Conservation (phyloP, 2,888 invertebrate genomes). For the Polymixis flavicincta region DNA sequence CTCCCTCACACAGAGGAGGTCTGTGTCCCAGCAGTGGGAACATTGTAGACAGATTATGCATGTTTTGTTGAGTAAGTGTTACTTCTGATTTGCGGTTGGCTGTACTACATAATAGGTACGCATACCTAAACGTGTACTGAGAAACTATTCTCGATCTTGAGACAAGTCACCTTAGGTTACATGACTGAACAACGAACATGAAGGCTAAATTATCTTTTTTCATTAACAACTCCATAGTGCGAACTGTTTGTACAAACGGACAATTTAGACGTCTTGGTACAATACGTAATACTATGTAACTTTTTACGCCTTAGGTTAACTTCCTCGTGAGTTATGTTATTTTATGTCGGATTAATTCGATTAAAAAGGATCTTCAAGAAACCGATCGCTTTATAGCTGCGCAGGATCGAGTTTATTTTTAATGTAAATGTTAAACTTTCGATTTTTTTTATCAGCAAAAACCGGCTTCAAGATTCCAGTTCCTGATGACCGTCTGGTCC, state of each 20-base stretch:
- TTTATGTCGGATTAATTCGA: too few species aligned
- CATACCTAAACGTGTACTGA: not conserved
- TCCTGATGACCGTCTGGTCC: not conserved
- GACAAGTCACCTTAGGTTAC: not conserved
- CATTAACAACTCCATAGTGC: slow-evolving; percentile 34
- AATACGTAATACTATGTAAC: not conserved
- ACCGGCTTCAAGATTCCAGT: not conserved
- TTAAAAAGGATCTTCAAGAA: not conserved
- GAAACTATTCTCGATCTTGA: not conserved
- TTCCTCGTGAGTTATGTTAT: slow-evolving; percentile 30
- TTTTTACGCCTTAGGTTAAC: slow-evolving; percentile 19
- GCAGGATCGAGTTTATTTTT: not conserved
- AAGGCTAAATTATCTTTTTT: slow-evolving; percentile 24
- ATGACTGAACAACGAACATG: not conserved
- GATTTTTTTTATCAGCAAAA: not conserved
- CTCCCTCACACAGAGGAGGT: too few species aligned
- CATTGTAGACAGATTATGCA: too few species aligned
- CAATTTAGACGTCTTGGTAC: not conserved
- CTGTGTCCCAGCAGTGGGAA: too few species aligned
- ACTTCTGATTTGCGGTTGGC: too few species aligned
- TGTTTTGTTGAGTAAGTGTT: too few species aligned
- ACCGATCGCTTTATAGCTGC: not conserved
- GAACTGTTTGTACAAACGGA: slow-evolving; percentile 12
- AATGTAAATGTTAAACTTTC: not conserved
- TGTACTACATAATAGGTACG: not conserved